Conservation (phyloP, 2,113 vertebrate species). For the Psilopogon haemacephalus region DNA sequence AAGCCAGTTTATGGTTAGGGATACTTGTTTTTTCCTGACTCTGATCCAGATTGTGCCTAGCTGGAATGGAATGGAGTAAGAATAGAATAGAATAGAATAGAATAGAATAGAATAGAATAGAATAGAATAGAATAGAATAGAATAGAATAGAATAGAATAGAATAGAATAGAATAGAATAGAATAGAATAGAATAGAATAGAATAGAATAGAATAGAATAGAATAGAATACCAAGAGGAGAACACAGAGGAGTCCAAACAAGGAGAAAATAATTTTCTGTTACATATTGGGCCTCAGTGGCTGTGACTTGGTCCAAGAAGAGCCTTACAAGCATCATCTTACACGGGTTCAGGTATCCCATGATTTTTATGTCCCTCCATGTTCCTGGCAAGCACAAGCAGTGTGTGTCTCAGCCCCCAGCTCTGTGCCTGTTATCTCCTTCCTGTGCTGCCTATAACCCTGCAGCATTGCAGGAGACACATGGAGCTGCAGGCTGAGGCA, state of each 20-base stretch:
- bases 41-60: not conserved
- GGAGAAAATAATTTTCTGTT: not conserved
- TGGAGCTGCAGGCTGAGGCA: not conserved
- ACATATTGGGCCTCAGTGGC: not conserved
- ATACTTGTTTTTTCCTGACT: not conserved
- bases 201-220: not conserved
- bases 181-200: not conserved
- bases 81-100: not conserved
- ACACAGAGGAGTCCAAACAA: not conserved
- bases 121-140: not conserved
- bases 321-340: rapidly evolving
- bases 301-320: not conserved
- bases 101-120: no score
- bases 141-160: not conserved
- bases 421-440: not conserved
- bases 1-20: not conserved
- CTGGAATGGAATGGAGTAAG: not conserved
- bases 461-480: rapidly evolving
- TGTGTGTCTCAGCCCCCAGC: not conserved
- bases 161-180: not conserved
- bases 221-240: not conserved
- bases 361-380: not conserved
- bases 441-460: not conserved
- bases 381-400: not conserved
- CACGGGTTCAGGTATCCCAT: not conserved